Evolutionary conservation across 2,113 vertebrate species (phyloP).

Genomic region (Dromaius novaehollandiae): DNA sequence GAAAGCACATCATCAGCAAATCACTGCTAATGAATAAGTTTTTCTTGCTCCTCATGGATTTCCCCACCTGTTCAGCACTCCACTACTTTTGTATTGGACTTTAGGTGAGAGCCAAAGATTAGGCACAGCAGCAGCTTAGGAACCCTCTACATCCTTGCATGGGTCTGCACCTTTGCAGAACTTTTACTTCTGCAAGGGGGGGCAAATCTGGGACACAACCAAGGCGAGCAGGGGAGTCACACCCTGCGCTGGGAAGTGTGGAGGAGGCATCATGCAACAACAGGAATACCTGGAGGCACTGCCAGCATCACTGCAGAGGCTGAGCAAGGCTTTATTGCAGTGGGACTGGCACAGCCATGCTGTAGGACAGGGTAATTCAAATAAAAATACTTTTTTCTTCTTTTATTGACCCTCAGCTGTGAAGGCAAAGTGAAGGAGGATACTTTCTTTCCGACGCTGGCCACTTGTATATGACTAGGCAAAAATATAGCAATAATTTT

Average conservation of each 20-base stretch:
- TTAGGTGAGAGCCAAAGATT: neutral
- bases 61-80: neutral
- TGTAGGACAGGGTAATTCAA: neutral
- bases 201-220: neutral
- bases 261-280: neutral
- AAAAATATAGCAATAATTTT: neutral
- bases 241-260: fast-evolving
- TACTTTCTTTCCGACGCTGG: neutral
- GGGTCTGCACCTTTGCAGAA: neutral
- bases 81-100: neutral
- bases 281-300: neutral
- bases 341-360: neutral
- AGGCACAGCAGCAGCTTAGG: neutral
- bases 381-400: neutral
- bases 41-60: neutral
- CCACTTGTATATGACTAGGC: neutral
- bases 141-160: neutral
- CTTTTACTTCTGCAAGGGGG: neutral
- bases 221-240: neutral
- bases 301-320: neutral
- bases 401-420: neutral
- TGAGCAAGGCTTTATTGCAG: fast-evolving
- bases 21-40: neutral
- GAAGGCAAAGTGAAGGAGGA: neutral
- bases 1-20: conserved; percentile 5